phyloP scores from a whole-genome alignment of 2,797 vertebrate genomes.

The Loriculus beryllinus region DNA sequence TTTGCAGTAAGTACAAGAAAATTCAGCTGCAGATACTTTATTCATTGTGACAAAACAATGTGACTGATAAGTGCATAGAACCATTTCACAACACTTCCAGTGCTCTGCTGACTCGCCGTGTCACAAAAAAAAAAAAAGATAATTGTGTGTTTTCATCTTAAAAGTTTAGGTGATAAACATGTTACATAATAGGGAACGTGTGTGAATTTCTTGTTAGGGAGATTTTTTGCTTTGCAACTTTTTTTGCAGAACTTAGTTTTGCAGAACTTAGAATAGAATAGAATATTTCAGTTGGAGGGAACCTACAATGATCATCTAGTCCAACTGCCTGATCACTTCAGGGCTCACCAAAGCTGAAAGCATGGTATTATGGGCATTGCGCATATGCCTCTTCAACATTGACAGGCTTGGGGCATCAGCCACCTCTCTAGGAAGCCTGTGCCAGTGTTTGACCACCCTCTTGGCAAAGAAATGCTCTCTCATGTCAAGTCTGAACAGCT shows the following conservation, averaged over 20 bases:
- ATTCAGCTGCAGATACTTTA: background rate
- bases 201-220: background rate
- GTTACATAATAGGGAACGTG: background rate
- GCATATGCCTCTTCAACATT: background rate
- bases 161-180: background rate
- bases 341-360: background rate
- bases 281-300: background rate
- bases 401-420: background rate
- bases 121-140: background rate
- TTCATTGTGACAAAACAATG: background rate
- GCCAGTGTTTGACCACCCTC: background rate
- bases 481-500: background rate
- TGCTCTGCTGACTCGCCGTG: background rate
- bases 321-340: background rate
- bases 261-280: background rate
- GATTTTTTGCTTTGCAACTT: background rate
- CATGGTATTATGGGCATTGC: background rate
- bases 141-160: background rate
- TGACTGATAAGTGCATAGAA: background rate
- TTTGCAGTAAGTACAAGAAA: background rate
- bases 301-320: background rate
- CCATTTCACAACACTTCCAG: background rate
- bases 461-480: background rate
- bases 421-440: background rate
- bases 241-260: no score